These are phyloP conservation scores for Tenthredo mesomela DNA, from an alignment of 2,888 invertebrate species.

Conservation along the genomic window DNA sequence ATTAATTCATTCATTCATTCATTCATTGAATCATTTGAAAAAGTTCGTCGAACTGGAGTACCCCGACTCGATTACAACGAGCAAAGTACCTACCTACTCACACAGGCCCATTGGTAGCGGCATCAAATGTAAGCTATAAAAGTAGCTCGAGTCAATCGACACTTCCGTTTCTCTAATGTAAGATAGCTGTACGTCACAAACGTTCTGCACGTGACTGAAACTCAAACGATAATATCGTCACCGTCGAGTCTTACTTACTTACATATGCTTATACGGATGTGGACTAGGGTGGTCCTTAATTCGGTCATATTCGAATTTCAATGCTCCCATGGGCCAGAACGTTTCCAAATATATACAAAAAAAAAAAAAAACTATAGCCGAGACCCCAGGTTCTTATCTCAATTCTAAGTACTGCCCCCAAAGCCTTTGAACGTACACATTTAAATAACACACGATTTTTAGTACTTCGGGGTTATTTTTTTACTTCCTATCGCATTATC, in stretches of 20 bases:
- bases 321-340: no score
- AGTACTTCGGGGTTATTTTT: no score
- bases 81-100: neutral
- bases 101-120: neutral
- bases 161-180: neutral
- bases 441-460: no score
- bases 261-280: neutral
- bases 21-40: neutral
- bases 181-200: slow-evolving; percentile 3
- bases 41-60: slow-evolving; percentile 2
- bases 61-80: neutral
- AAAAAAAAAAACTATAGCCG: no score
- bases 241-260: neutral
- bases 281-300: no score
- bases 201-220: slow-evolving; percentile 20
- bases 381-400: no score
- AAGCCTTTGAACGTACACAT: no score
- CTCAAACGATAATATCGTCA: neutral
- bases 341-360: no score
- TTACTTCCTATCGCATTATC: no score
- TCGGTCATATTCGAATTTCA: no score
- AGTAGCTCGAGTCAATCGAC: slow-evolving; percentile 13
- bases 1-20: neutral
- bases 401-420: no score
- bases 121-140: neutral